These are phyloP conservation scores for Seriola aureovittata DNA, from an alignment of 2,113 vertebrate genomes.

Conservation along the genomic window DNA sequence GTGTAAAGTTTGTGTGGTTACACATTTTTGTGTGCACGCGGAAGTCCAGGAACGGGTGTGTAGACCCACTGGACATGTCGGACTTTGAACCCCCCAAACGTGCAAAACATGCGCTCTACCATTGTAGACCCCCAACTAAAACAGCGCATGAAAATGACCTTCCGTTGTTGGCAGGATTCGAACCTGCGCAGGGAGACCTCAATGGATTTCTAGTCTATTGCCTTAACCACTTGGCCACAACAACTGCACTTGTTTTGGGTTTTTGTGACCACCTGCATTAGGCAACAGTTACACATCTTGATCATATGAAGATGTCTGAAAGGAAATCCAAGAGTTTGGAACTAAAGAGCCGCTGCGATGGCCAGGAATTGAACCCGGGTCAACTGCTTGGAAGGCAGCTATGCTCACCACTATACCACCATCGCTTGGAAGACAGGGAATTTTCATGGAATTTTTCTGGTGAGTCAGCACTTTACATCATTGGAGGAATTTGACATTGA, in stretches of 20 bases:
- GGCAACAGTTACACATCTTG: too few relatives aligned
- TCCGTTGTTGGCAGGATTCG: conserved; percentile 95
- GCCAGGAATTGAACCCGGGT: conserved; percentile 79
- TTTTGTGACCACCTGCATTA: too few relatives aligned
- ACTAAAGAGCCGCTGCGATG: conserved; percentile 40
- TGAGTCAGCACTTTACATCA: too few relatives aligned
- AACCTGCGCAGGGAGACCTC: conserved; percentile 96
- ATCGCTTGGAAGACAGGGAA: not conserved
- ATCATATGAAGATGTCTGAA: too few relatives aligned
- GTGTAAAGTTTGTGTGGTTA: too few relatives aligned
- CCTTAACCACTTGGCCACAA: conserved; percentile 85
- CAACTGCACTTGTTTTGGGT: conserved; percentile 60
- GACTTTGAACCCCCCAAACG: conserved; percentile 91
- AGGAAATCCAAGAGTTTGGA: too few relatives aligned
- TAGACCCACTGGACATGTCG: conserved; percentile 82
- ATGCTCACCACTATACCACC: conserved; percentile 75
- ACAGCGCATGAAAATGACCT: too few relatives aligned
- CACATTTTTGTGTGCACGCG: too few relatives aligned
- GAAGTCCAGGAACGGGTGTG: too few relatives aligned
- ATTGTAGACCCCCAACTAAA: conserved; percentile 66
- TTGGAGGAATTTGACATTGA: too few relatives aligned
- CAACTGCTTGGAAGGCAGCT: conserved; percentile 80
- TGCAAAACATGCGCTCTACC: conserved; percentile 91
- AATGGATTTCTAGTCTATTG: conserved; percentile 96
- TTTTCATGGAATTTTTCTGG: too few relatives aligned